Percentiles rank a stretch among this genome's conserved stretches.
phyloP scores from a whole-genome alignment of 2,888 invertebrate genomes.

The Poecilobothrus nobilitatus region DNA sequence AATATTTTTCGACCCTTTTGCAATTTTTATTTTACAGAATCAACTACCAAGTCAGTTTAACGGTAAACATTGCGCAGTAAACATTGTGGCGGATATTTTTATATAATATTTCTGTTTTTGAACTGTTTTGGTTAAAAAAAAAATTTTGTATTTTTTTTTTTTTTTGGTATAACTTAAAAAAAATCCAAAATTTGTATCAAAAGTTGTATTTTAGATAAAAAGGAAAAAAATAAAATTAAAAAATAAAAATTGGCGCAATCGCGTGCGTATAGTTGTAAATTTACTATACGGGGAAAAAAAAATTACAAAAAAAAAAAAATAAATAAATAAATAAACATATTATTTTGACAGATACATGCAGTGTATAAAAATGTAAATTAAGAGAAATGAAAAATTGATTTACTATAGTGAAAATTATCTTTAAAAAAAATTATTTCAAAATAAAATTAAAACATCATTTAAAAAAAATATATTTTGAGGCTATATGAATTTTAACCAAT shows the following conservation, averaged over 20 bases:
- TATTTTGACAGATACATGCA: neutral
- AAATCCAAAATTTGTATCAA: neutral
- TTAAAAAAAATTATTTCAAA: neutral
- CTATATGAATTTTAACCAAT: neutral
- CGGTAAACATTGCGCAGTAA: neutral
- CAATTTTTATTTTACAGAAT: no score
- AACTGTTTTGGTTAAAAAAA: neutral
- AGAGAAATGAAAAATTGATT: neutral
- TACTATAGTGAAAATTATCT: neutral
- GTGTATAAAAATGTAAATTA: neutral
- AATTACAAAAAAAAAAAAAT: neutral
- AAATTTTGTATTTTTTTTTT: neutral
- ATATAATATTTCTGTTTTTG: neutral
- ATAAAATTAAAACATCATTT: neutral
- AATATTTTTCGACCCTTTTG: no score
- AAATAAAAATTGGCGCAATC: neutral
- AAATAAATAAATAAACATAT: neutral
- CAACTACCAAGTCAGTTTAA: neutral
- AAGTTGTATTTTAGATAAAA: no score
- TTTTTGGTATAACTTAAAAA: neutral
- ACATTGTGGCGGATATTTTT: neutral
- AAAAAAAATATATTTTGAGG: neutral
- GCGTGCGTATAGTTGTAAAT: neutral
- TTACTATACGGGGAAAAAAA: neutral
- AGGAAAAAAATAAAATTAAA: no score